These are phyloP conservation scores for Morpho deidamia DNA, from an alignment of 2,888 invertebrate species.

Conservation along the genomic window DNA sequence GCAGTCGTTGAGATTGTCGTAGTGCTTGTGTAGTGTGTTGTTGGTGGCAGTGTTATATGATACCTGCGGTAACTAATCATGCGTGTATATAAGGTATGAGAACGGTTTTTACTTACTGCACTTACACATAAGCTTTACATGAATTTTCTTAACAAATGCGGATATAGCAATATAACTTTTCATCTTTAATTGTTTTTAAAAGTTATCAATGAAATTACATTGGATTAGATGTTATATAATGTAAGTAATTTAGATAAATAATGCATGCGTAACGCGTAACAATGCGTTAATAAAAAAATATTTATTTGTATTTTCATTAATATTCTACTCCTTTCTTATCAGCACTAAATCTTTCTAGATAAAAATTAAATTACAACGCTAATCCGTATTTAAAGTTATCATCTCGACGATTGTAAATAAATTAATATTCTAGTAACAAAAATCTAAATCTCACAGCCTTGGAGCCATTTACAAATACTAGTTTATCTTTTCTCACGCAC, in stretches of 20 bases:
- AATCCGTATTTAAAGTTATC: conserved; percentile 8
- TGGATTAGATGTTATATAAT: too few species aligned
- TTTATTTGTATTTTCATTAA: background rate
- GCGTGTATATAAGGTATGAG: too few species aligned
- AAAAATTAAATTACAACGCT: conserved; percentile 1
- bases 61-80: too few species aligned
- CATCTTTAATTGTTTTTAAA: too few species aligned
- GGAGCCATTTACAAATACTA: conserved; percentile 32
- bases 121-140: too few species aligned
- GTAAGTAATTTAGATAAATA: background rate
- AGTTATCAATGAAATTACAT: too few species aligned
- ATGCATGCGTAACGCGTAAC: background rate
- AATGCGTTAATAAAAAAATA: background rate
- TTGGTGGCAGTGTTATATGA: too few species aligned
- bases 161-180: too few species aligned
- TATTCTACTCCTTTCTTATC: background rate
- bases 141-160: too few species aligned
- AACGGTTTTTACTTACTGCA: too few species aligned
- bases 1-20: too few species aligned
- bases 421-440: conserved; percentile 41
- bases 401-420: conserved; percentile 34
- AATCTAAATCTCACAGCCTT: conserved; percentile 46
- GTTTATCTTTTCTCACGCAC: conserved; percentile 47
- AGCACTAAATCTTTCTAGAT: conserved; percentile 1
- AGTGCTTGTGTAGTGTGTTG: too few species aligned